phyloP scores from a whole-genome alignment of 2,113 vertebrate genomes.

The Donacobius atricapilla region DNA sequence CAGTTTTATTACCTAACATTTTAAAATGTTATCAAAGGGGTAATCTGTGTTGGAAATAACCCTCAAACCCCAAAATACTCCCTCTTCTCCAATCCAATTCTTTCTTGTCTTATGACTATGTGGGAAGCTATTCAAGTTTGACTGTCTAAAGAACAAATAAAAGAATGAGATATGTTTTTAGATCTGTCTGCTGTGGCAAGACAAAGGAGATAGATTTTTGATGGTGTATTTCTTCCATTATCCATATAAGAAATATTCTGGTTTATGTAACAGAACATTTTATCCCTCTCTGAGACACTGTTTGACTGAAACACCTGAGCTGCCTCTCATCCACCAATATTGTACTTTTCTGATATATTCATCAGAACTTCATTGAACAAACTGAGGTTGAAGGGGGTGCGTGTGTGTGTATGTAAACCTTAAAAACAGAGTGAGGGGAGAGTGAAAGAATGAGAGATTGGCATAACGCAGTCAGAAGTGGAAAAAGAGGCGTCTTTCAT shows the following conservation, averaged over 20 bases:
- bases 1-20: background rate
- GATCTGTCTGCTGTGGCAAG: background rate
- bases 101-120: background rate
- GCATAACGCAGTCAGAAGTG: background rate
- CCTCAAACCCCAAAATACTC: background rate
- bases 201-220: background rate
- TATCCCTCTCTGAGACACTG: background rate
- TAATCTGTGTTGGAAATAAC: background rate
- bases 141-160: background rate
- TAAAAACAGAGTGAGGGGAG: background rate
- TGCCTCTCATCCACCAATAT: background rate
- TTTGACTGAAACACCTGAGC: background rate
- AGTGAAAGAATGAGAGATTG: background rate
- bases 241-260: background rate
- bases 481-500: background rate
- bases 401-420: background rate
- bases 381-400: background rate
- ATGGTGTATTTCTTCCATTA: background rate
- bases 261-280: background rate
- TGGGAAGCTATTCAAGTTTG: background rate
- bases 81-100: background rate
- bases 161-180: background rate
- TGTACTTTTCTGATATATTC: background rate
- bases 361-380: constrained; percentile 12
- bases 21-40: background rate